A percentile compares a stretch with the other conserved stretches of the same genome.
Evolutionary conservation across 2,888 invertebrate species (phyloP).

Genomic region (Podotricha telesiphe): DNA sequence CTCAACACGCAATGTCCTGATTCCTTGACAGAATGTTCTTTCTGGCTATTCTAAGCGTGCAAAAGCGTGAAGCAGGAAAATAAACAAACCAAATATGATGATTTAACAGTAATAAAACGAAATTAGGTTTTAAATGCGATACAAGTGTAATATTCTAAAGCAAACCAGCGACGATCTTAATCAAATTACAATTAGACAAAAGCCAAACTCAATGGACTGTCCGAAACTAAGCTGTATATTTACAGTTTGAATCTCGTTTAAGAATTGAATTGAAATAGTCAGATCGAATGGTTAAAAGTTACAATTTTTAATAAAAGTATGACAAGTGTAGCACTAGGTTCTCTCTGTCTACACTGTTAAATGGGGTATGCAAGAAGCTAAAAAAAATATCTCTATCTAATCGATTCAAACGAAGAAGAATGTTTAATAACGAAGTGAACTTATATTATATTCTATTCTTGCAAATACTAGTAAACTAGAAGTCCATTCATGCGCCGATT

Average conservation of each 20-base stretch:
- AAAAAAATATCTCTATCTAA: not conserved
- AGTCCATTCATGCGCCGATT: constrained; percentile 6
- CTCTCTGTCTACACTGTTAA: too few species aligned
- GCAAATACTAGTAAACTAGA: constrained; percentile 1
- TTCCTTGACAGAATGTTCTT: too few species aligned
- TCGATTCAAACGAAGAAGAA: not conserved
- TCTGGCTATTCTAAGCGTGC: too few species aligned
- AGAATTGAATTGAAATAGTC: not conserved
- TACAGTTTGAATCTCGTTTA: not conserved
- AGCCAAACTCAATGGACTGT: not conserved
- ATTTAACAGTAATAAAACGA: too few species aligned
- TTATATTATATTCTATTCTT: constrained; percentile 4
- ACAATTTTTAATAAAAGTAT: too few species aligned
- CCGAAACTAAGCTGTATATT: not conserved
- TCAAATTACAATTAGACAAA: not conserved
- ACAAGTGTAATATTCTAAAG: not conserved
- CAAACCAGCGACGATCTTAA: not conserved
- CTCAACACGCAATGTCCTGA: too few species aligned
- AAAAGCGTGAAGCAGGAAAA: too few species aligned
- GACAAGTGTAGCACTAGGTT: too few species aligned
- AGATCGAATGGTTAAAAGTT: not conserved
- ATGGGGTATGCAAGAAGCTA: not conserved
- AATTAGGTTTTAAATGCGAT: not conserved
- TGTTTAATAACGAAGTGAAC: not conserved
- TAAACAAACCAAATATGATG: too few species aligned